A percentile compares a stretch with the other conserved stretches of the same genome.
Evolutionary conservation across 1,140 invertebrate species (phyloP).

Genomic region (Leptinotarsa texana): DNA sequence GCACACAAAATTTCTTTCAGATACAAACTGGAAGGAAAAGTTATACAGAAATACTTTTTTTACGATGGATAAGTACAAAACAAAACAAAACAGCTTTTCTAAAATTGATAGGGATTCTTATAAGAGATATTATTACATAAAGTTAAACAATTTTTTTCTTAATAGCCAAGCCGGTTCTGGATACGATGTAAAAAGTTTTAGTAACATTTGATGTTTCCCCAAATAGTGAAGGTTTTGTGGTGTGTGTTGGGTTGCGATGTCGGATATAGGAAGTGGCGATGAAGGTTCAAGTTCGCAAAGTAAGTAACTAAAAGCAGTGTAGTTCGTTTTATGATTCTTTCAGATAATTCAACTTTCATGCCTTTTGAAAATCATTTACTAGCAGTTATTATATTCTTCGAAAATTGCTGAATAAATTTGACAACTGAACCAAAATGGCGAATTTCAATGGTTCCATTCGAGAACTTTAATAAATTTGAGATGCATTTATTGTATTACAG

Average conservation of each 20-base stretch:
- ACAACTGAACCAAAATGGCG: conserved; percentile 60
- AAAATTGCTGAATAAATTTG: conserved; percentile 47
- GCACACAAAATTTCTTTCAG: too few species aligned
- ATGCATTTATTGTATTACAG: conserved; percentile 45
- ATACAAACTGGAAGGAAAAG: too few species aligned
- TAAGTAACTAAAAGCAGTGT: conserved; percentile 56
- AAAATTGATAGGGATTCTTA: too few species aligned
- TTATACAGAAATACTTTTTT: too few species aligned
- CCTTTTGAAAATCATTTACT: background rate
- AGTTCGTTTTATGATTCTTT: too few species aligned
- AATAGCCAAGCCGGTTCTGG: conserved; percentile 19
- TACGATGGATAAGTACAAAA: too few species aligned
- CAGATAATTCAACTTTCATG: background rate
- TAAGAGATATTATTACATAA: too few species aligned
- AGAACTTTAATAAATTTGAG: conserved; percentile 48
- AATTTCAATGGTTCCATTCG: conserved; percentile 43
- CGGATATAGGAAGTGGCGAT: conserved; percentile 73
- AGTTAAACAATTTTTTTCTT: too few species aligned
- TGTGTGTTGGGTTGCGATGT: conserved; percentile 65
- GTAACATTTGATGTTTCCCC: conserved; percentile 49
- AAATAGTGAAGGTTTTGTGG: conserved; percentile 56
- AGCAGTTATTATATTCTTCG: background rate
- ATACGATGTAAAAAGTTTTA: conserved; percentile 37
- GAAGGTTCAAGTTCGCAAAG: conserved; percentile 73
- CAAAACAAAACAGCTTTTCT: too few species aligned